phyloP scores from a whole-genome alignment of 2,888 invertebrate species.

The Cylloceria caligata region DNA sequence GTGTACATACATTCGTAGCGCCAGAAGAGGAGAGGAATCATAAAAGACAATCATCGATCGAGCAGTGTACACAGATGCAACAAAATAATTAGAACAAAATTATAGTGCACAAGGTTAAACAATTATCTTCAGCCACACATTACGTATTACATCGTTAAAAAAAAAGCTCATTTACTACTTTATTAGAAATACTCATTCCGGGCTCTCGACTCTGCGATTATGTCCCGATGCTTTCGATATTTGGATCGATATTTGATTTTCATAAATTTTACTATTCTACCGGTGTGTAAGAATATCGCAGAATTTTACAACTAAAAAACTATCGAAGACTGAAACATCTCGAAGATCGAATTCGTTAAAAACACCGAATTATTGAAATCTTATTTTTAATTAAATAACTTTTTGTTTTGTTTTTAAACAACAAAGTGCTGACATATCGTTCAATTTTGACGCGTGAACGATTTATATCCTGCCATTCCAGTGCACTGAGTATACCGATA shows the following conservation, averaged over 20 bases:
- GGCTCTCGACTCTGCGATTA: neutral
- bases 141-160: constrained; percentile 2
- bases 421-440: neutral
- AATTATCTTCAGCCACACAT: neutral
- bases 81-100: neutral
- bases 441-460: neutral
- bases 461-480: constrained; percentile 35
- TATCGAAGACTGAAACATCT: constrained; percentile 13
- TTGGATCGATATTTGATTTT: neutral
- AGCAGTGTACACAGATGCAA: neutral
- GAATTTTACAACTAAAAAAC: neutral
- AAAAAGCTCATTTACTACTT: neutral
- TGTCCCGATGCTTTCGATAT: neutral
- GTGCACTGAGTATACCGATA: constrained; percentile 16
- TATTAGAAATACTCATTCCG: constrained; percentile 6
- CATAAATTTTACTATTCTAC: neutral
- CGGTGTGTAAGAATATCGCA: neutral
- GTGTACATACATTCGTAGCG: neutral
- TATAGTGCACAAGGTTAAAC: neutral
- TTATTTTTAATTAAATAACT: too few relatives aligned
- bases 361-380: too few relatives aligned
- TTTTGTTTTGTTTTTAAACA: too few relatives aligned
- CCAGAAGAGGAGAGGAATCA: neutral
- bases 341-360: neutral
- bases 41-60: neutral